Conservation (phyloP, 2,113 vertebrate genomes). For the Chamaea fasciata region DNA sequence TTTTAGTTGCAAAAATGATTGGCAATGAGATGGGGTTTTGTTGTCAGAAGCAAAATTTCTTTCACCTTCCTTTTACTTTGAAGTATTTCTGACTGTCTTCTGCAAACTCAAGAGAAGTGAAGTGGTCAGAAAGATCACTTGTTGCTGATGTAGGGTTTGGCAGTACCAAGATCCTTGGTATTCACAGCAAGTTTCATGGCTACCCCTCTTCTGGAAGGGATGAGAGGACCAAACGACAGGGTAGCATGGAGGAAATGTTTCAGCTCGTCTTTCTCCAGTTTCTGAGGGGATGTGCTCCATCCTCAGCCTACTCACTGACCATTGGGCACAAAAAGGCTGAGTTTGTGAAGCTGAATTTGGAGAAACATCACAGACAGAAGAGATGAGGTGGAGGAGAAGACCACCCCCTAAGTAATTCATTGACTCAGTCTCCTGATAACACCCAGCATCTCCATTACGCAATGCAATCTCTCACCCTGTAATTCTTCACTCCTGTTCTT, state of each 20-base stretch:
- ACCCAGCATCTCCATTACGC: neutral
- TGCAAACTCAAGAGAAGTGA: neutral
- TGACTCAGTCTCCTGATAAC: neutral
- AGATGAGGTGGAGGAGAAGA: neutral
- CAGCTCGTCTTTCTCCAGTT: neutral
- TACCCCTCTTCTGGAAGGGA: neutral
- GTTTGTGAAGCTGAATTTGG: neutral
- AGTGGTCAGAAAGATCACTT: neutral
- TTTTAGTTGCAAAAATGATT: neutral
- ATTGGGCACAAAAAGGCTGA: neutral
- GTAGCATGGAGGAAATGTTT: fast-evolving
- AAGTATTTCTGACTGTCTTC: neutral
- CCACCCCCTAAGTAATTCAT: neutral
- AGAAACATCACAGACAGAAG: neutral
- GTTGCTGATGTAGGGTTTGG: neutral
- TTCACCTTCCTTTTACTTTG: neutral
- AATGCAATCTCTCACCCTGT: neutral
- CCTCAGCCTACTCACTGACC: neutral
- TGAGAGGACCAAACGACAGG: neutral
- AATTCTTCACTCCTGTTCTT: neutral
- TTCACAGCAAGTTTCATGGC: neutral
- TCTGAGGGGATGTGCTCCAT: neutral
- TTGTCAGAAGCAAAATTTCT: neutral
- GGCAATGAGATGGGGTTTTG: neutral
- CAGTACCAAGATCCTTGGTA: neutral